phyloP scores from a whole-genome alignment of 2,113 vertebrate genomes.

The Neodontobutis hainanensis region DNA sequence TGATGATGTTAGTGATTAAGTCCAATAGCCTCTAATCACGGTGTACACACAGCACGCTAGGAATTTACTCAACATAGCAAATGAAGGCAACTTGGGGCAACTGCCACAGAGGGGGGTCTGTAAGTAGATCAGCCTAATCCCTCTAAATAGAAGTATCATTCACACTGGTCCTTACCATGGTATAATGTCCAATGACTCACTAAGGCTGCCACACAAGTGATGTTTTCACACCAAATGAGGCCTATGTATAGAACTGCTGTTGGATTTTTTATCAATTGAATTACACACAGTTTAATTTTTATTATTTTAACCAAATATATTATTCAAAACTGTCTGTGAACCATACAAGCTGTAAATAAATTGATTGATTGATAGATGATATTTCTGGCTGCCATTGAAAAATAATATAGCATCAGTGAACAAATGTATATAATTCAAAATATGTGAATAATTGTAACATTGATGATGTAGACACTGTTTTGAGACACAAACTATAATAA shows the following conservation, averaged over 20 bases:
- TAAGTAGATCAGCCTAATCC: conserved; percentile 79
- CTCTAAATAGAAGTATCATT: conserved; percentile 78
- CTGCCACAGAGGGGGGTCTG: conserved; percentile 76
- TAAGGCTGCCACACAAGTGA: conserved; percentile 12
- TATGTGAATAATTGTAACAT: too few relatives aligned
- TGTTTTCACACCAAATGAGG: conserved; percentile 6
- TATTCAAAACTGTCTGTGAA: too few relatives aligned
- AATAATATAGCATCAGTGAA: too few relatives aligned
- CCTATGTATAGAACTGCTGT: not conserved
- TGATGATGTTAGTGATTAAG: conserved; percentile 65
- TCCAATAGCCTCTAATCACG: conserved; percentile 69
- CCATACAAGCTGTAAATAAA: too few relatives aligned
- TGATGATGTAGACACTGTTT: too few relatives aligned
- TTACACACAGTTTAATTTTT: too few relatives aligned
- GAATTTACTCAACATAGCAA: conserved; percentile 75
- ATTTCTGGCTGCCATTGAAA: too few relatives aligned
- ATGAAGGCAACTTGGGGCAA: conserved; percentile 77
- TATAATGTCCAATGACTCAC: conserved; percentile 53
- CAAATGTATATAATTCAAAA: too few relatives aligned
- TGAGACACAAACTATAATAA: not conserved
- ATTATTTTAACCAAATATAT: too few relatives aligned
- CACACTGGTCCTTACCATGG: conserved; percentile 62
- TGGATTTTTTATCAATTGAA: too few relatives aligned
- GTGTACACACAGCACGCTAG: conserved; percentile 69
- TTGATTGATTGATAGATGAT: too few relatives aligned